Base-by-base conservation (phyloP, 2,888 invertebrate species). In the Tiphia femorata region DNA sequence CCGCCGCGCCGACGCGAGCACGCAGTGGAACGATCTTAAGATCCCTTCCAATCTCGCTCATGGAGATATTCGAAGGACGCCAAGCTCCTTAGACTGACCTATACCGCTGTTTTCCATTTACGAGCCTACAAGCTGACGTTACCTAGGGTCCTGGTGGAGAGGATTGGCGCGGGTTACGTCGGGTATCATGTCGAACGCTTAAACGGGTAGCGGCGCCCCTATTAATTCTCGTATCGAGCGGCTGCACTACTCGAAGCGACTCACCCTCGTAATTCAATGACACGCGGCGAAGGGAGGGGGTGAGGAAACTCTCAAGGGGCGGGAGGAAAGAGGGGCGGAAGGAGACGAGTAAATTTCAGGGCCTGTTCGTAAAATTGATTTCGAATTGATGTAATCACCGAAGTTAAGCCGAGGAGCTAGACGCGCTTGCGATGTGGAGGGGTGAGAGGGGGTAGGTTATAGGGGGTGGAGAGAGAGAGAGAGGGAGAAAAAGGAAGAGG, bases 301-400 rank as follows among this genome's bases (percentile, higher is more conserved):
- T 25, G 44, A 44, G 37, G 40, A 23, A 55, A 46, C n/a, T n/a
- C n/a, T n/a, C n/a, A n/a, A n/a, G n/a, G n/a, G n/a, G n/a, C n/a
- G n/a, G n/a, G n/a, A n/a, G n/a, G n/a, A n/a, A n/a, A n/a, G n/a
- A 30, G 54, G 44, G 30, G 42, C 56, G 43, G 47, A n/a, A 8
- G 53, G 61, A n/a, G n/a, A n/a, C n/a, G n/a, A n/a, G n/a, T n/a
- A n/a, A n/a, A n/a, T n/a, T n/a, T n/a, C n/a, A n/a, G n/a, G n/a
- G 64, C 68, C 62, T 67, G 66, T 71, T 57, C 65, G 65, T 64
- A 67, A 74, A 74, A 76, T 77, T 73, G 70, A 76, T 75, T 70
- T 58, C 48, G 62, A 70, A 73, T 66, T 71, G 64, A 67, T 63
- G 64, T 67, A 70, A 73, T 73, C 68, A 58, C 50, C 48, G 42